phyloP scores from a whole-genome alignment of 2,113 vertebrate genomes.

The Sylvietta virens region DNA sequence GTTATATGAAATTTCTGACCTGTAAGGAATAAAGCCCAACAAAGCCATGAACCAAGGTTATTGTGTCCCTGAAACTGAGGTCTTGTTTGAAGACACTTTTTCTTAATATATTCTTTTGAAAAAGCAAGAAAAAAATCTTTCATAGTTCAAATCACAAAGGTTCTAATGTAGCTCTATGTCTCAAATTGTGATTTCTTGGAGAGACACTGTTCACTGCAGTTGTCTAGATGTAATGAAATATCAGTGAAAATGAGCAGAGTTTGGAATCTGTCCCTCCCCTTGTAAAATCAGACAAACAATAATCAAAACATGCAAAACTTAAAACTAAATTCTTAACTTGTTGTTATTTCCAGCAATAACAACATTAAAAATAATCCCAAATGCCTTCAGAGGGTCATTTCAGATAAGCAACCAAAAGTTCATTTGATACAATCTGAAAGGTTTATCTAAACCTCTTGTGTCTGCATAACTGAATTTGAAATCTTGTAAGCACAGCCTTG shows the following conservation, averaged over 20 bases:
- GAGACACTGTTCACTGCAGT: neutral
- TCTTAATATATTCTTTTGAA: neutral
- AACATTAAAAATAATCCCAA: neutral
- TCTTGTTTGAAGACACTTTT: neutral
- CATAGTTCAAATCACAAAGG: neutral
- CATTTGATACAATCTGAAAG: slow-evolving; percentile 20
- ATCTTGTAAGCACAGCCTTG: slow-evolving; percentile 30
- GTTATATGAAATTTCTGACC: neutral
- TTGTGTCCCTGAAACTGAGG: neutral
- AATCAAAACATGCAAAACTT: neutral
- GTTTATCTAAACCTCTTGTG: slow-evolving; percentile 11
- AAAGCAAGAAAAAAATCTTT: neutral
- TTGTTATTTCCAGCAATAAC: neutral
- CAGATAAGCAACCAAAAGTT: slow-evolving; percentile 51
- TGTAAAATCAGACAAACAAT: neutral
- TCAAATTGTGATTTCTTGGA: neutral
- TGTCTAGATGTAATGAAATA: neutral
- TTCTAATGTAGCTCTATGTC: neutral
- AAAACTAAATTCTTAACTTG: neutral
- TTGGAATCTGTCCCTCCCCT: neutral
- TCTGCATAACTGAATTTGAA: slow-evolving; percentile 41
- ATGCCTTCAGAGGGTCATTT: slow-evolving; percentile 6
- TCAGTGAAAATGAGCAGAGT: neutral
- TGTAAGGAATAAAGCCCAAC: neutral
- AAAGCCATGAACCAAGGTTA: neutral